phyloP scores from a whole-genome alignment of 2,113 vertebrate genomes.

The Corvus cornix region DNA sequence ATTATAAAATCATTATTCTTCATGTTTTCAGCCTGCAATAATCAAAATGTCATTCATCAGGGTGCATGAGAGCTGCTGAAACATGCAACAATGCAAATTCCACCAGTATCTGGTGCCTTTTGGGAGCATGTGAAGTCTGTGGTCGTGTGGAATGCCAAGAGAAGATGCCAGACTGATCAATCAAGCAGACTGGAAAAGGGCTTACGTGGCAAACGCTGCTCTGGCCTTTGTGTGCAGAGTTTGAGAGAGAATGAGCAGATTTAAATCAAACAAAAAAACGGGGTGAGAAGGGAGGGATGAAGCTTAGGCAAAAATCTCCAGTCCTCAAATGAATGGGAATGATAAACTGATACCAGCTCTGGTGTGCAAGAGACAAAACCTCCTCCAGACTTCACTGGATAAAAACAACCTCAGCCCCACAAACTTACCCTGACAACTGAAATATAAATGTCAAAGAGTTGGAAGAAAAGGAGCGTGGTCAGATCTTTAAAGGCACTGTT shows the following conservation, averaged over 20 bases:
- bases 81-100: neutral
- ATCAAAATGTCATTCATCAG: neutral
- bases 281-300: neutral
- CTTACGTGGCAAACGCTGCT: neutral
- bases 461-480: neutral
- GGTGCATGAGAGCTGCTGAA: neutral
- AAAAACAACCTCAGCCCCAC: neutral
- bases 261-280: slow-evolving; percentile 11
- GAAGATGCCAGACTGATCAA: slow-evolving; percentile 49
- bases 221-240: slow-evolving; percentile 27
- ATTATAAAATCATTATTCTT: neutral
- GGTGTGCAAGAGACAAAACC: neutral
- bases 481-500: neutral
- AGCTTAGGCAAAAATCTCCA: slow-evolving; percentile 18
- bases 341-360: neutral
- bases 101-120: neutral
- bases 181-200: slow-evolving; percentile 50
- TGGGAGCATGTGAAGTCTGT: neutral
- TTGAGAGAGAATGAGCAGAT: slow-evolving; percentile 43
- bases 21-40: neutral
- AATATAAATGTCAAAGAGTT: neutral
- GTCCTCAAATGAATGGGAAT: neutral
- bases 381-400: neutral
- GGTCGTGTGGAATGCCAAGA: neutral
- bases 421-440: neutral